A percentile compares a stretch with the other conserved stretches of the same genome.
phyloP scores from a whole-genome alignment of 2,888 invertebrate genomes.

The Trachelus troglodyta region DNA sequence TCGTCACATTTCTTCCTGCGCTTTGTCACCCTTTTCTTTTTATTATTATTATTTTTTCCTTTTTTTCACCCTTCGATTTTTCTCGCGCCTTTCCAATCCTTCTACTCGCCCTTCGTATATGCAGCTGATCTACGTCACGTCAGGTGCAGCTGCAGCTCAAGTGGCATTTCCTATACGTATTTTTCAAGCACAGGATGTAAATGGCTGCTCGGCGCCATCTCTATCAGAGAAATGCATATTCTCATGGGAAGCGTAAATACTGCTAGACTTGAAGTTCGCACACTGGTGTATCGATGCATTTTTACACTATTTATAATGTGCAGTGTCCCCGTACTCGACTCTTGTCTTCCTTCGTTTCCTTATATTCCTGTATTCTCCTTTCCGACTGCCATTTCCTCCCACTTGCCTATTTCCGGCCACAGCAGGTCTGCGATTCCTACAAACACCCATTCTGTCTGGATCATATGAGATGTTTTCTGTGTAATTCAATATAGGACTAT shows the following conservation, averaged over 20 bases:
- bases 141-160: background rate
- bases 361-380: background rate
- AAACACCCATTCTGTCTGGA: background rate
- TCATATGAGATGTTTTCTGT: background rate
- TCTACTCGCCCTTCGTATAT: background rate
- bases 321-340: background rate
- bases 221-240: background rate
- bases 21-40: conserved; percentile 24
- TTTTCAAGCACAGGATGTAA: background rate
- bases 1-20: background rate
- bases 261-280: background rate
- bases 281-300: background rate
- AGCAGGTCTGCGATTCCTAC: background rate
- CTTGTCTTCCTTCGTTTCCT: background rate
- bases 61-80: background rate
- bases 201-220: background rate
- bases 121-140: background rate
- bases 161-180: background rate
- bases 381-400: background rate
- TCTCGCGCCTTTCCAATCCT: background rate
- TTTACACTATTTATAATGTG: background rate
- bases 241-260: background rate
- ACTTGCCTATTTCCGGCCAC: background rate
- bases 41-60: background rate
- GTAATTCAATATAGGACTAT: background rate